These are phyloP conservation scores for Manduca sexta DNA, from an alignment of 1,140 invertebrate species.

Conservation along the genomic window DNA sequence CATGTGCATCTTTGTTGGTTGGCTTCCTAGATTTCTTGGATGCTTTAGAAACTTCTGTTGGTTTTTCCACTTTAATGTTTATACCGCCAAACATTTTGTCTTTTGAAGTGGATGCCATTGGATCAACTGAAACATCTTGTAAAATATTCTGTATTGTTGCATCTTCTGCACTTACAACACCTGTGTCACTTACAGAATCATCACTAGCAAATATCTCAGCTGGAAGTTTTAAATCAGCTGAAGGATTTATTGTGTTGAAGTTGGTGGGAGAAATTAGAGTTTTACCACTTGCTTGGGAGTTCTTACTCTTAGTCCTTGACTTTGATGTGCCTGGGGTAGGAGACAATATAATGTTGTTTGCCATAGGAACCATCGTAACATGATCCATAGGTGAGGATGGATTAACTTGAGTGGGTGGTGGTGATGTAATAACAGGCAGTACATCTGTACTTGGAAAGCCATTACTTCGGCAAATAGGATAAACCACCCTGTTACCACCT, in stretches of 20 bases:
- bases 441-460: slow-evolving; percentile 27
- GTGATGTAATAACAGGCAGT: slow-evolving; percentile 39
- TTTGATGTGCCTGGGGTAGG: slow-evolving; percentile 26
- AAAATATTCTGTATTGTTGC: slow-evolving; percentile 28
- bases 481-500: slow-evolving; percentile 36
- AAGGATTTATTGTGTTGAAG: slow-evolving; percentile 48
- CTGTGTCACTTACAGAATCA: slow-evolving; percentile 58
- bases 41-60: slow-evolving; percentile 18
- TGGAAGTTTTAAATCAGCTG: slow-evolving; percentile 58
- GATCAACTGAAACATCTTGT: slow-evolving; percentile 32
- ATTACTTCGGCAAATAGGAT: slow-evolving; percentile 25
- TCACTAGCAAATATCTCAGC: slow-evolving; percentile 68
- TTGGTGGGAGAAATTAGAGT: slow-evolving; percentile 32
- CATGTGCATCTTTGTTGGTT: slow-evolving; percentile 36
- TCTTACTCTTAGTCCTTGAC: slow-evolving; percentile 25
- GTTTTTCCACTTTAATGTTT: slow-evolving; percentile 59
- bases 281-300: slow-evolving; percentile 28
- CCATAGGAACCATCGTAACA: slow-evolving; percentile 24
- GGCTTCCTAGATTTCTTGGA: slow-evolving; percentile 50
- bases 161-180: slow-evolving; percentile 38
- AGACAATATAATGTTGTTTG: slow-evolving; percentile 23
- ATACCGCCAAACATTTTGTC: slow-evolving; percentile 64
- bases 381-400: slow-evolving; percentile 35
- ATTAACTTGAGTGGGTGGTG: slow-evolving; percentile 38
- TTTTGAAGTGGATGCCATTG: slow-evolving; percentile 32